Percentiles rank a stretch among this genome's conserved stretches.
Evolutionary conservation across 2,888 invertebrate genomes (phyloP).

Genomic region (Cremastinae sp.): DNA sequence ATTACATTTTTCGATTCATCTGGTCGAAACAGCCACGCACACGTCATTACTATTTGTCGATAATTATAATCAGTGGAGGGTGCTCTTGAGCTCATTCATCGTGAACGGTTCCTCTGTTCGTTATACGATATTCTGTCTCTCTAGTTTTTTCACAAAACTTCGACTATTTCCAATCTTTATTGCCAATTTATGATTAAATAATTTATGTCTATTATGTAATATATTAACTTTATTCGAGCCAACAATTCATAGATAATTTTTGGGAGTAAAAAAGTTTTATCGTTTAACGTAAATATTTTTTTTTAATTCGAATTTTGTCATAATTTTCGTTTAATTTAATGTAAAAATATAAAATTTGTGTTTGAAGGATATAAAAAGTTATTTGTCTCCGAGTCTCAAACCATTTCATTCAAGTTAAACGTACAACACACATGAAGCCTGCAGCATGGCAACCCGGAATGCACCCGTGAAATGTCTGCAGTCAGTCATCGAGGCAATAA

Average conservation of each 20-base stretch:
- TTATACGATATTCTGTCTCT: constrained; percentile 14
- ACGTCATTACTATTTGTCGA: constrained; percentile 6
- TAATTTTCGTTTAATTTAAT: too few relatives aligned
- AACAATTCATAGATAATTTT: too few relatives aligned
- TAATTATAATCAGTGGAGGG: constrained; percentile 30
- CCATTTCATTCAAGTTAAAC: not conserved
- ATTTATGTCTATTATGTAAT: too few relatives aligned
- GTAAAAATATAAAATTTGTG: too few relatives aligned
- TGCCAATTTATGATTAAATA: constrained; percentile 35
- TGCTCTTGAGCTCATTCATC: constrained; percentile 42
- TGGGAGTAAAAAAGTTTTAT: too few relatives aligned
- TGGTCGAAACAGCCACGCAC: constrained; percentile 11
- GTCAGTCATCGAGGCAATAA: not conserved
- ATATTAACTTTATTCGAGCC: too few relatives aligned
- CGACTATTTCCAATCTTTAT: constrained; percentile 27
- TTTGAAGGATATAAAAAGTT: constrained; percentile 7
- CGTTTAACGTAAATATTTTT: too few relatives aligned
- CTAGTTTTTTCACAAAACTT: constrained; percentile 7
- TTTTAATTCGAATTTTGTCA: too few relatives aligned
- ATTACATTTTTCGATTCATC: constrained; percentile 27
- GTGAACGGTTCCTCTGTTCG: constrained; percentile 41
- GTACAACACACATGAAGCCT: constrained; percentile 6
- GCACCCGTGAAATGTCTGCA: constrained; percentile 9
- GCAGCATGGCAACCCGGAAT: constrained; percentile 25
- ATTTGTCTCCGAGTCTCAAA: not conserved